Percentiles rank a stretch among this genome's conserved stretches.
Evolutionary conservation across 2,113 vertebrate genomes (phyloP).

Genomic region (Lamprotornis superbus): DNA sequence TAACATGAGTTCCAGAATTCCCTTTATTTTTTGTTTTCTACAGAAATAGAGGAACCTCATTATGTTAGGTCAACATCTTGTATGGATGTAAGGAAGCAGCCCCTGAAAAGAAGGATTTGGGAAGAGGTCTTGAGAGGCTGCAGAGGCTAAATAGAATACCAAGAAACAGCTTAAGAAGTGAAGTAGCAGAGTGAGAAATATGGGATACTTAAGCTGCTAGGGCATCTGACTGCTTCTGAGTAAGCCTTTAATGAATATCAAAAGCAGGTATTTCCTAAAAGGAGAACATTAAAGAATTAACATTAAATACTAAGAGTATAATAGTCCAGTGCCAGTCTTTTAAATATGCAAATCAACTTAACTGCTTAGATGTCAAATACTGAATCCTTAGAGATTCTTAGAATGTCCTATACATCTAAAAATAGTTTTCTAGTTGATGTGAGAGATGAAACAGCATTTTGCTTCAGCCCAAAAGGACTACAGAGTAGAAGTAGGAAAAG

Average conservation of each 20-base stretch:
- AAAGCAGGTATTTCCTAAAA: background rate
- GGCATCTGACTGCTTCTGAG: background rate
- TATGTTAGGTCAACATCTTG: background rate
- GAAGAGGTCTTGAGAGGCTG: background rate
- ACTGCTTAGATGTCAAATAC: background rate
- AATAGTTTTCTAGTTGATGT: background rate
- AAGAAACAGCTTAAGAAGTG: background rate
- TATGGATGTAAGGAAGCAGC: background rate
- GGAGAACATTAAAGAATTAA: background rate
- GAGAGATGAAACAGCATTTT: background rate
- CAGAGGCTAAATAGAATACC: background rate
- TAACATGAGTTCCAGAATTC: background rate
- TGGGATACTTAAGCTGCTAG: background rate
- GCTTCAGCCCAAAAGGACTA: background rate
- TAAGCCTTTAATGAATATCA: background rate
- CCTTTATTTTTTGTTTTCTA: background rate
- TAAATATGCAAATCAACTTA: background rate
- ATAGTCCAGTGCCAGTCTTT: background rate
- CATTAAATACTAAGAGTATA: background rate
- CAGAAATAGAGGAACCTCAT: background rate
- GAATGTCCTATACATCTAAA: background rate
- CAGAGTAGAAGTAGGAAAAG: background rate
- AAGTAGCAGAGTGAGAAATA: background rate
- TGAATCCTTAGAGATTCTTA: background rate
- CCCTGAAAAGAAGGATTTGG: background rate